Evolutionary conservation across 2,113 vertebrate species (phyloP).

Genomic region (Scartelaos histophorus): DNA sequence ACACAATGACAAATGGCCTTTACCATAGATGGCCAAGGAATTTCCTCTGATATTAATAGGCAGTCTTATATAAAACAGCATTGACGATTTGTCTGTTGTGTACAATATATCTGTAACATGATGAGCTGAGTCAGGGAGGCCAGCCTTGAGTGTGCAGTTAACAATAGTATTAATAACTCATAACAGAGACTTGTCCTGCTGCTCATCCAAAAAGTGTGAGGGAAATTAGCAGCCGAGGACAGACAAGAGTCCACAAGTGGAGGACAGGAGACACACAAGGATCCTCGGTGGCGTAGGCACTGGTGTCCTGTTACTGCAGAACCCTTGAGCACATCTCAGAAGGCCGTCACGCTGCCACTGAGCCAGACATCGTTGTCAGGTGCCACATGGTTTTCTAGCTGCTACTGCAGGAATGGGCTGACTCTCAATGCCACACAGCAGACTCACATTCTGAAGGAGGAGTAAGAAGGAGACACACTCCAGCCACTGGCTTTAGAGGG

Average conservation of each 20-base stretch:
- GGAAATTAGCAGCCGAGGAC: slow-evolving; percentile 68
- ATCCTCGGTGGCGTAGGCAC: slow-evolving; percentile 42
- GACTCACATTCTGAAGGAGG: slow-evolving; percentile 62
- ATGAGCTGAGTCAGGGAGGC: slow-evolving; percentile 57
- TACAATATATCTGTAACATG: slow-evolving; percentile 69
- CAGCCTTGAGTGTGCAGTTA: slow-evolving; percentile 71
- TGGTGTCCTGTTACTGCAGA: slow-evolving; percentile 67
- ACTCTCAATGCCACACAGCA: slow-evolving; percentile 54
- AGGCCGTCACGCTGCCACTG: slow-evolving; percentile 41
- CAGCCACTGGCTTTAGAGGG: slow-evolving; percentile 25
- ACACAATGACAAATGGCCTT: slow-evolving; percentile 25
- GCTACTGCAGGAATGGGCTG: slow-evolving; percentile 53
- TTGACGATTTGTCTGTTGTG: slow-evolving; percentile 56
- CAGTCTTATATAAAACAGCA: slow-evolving; percentile 57
- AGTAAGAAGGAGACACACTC: slow-evolving; percentile 23
- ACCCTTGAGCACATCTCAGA: slow-evolving; percentile 58
- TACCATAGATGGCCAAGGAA: slow-evolving; percentile 60
- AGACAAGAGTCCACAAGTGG: slow-evolving; percentile 69
- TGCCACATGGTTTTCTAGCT: slow-evolving; percentile 70
- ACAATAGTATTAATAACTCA: slow-evolving; percentile 76
- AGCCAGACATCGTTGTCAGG: slow-evolving; percentile 59
- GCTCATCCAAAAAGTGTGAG: slow-evolving; percentile 54
- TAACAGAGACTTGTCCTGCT: slow-evolving; percentile 33
- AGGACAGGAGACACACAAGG: slow-evolving; percentile 64
- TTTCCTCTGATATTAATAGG: slow-evolving; percentile 65